phyloP scores from a whole-genome alignment of 2,888 invertebrate genomes.

The Cosmopolites sordidus region DNA sequence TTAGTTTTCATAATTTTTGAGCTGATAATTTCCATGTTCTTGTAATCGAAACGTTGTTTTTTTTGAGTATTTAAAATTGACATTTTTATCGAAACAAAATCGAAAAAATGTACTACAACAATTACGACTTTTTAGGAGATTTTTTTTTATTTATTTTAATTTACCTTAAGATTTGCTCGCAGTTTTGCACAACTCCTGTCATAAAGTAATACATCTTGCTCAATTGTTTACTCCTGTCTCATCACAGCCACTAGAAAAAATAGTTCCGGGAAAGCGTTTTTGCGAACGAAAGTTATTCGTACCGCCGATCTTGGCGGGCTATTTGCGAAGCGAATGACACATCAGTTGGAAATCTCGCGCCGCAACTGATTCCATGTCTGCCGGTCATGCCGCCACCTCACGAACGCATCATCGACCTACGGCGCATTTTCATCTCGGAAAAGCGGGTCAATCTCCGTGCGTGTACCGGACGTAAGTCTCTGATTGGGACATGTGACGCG shows the following conservation, averaged over 20 bases:
- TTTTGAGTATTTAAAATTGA: no score
- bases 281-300: background rate
- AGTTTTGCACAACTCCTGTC: conserved; percentile 42
- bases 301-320: background rate
- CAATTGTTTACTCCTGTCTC: conserved; percentile 1
- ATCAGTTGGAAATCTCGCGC: conserved; percentile 19
- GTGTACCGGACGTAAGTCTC: conserved; percentile 17
- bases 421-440: conserved; percentile 15
- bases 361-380: conserved; percentile 24
- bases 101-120: no score
- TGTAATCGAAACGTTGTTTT: no score
- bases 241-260: conserved; percentile 12
- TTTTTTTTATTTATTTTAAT: background rate
- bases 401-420: conserved; percentile 12
- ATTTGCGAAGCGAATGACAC: conserved; percentile 10
- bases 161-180: conserved; percentile 41
- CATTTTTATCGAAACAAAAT: no score
- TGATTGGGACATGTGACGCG: background rate
- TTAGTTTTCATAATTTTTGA: no score
- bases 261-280: conserved; percentile 4
- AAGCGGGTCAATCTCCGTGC: conserved; percentile 19
- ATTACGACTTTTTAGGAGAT: no score
- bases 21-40: no score
- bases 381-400: conserved; percentile 13
- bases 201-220: conserved; percentile 40